Conservation (phyloP, 2,113 vertebrate species). For the Planiliza haematocheilus region DNA sequence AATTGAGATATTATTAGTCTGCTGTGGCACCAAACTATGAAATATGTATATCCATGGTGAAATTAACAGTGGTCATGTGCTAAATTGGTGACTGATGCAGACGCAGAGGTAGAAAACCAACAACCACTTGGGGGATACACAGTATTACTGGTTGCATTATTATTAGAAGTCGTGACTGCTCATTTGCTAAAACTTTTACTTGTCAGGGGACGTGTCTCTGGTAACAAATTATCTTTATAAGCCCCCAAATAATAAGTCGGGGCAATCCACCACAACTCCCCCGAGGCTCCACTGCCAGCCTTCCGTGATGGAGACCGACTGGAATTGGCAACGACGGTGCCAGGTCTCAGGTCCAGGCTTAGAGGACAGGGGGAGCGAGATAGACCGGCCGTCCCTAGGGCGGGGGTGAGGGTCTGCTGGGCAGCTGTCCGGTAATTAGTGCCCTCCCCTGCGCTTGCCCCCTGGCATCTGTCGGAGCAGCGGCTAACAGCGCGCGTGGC, state of each 20-base stretch:
- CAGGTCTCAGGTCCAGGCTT: conserved; percentile 60
- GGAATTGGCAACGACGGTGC: conserved; percentile 53
- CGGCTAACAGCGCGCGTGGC: conserved; percentile 74
- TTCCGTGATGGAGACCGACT: conserved; percentile 45
- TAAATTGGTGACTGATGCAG: conserved; percentile 35
- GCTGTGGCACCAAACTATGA: conserved; percentile 63
- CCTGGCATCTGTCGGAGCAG: conserved; percentile 80
- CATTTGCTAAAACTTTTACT: conserved; percentile 1
- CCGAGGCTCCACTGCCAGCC: conserved; percentile 23
- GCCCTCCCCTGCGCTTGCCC: conserved; percentile 79
- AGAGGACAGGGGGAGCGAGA: conserved; percentile 69
- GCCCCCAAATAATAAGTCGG: conserved; percentile 3
- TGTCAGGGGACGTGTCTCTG: not conserved
- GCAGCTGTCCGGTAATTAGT: conserved; percentile 88
- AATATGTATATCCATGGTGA: conserved; percentile 53
- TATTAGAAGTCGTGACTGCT: conserved; percentile 10
- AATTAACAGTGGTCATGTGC: conserved; percentile 50
- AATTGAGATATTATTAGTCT: conserved; percentile 72
- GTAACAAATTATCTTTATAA: conserved; percentile 35
- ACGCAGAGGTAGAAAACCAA: conserved; percentile 24
- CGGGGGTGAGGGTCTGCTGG: conserved; percentile 80
- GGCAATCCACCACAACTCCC: conserved; percentile 22
- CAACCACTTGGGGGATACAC: not conserved
- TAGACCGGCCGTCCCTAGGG: conserved; percentile 73
- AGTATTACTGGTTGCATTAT: conserved; percentile 1